Evolutionary conservation across 2,797 vertebrate genomes (phyloP).

Genomic region (Eulemur mongoz): DNA sequence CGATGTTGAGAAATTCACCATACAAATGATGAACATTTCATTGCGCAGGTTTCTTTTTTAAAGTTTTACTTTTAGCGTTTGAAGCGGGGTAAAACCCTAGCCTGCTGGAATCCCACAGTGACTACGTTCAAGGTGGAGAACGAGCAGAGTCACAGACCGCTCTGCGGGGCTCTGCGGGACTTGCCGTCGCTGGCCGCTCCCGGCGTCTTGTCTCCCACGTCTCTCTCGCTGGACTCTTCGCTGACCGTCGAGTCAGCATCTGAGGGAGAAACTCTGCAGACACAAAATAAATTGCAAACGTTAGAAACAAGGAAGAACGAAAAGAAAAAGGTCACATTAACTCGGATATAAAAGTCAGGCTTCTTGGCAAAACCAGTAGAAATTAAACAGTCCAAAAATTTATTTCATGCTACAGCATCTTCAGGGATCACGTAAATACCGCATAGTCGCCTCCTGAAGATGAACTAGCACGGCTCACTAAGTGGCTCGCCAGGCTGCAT

Average conservation of each 20-base stretch:
- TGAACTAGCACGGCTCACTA: fast-evolving
- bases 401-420: neutral
- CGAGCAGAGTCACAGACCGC: slow-evolving; percentile 84
- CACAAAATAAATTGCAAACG: neutral
- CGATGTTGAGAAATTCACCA: neutral
- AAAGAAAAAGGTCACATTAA: neutral
- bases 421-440: neutral
- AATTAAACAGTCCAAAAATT: neutral
- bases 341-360: neutral
- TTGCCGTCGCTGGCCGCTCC: slow-evolving; percentile 89
- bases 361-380: neutral
- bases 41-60: neutral
- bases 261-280: slow-evolving; percentile 92
- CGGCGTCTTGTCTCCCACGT: slow-evolving; percentile 91
- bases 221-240: slow-evolving; percentile 94
- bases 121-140: neutral
- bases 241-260: slow-evolving; percentile 95
- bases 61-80: neutral
- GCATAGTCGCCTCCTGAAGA: neutral
- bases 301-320: neutral
- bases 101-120: neutral
- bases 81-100: neutral
- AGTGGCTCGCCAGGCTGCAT: no score
- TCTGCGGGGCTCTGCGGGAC: slow-evolving; percentile 88
- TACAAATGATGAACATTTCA: neutral